Conservation (phyloP, 2,888 invertebrate species). For the Phalera bucephala region DNA sequence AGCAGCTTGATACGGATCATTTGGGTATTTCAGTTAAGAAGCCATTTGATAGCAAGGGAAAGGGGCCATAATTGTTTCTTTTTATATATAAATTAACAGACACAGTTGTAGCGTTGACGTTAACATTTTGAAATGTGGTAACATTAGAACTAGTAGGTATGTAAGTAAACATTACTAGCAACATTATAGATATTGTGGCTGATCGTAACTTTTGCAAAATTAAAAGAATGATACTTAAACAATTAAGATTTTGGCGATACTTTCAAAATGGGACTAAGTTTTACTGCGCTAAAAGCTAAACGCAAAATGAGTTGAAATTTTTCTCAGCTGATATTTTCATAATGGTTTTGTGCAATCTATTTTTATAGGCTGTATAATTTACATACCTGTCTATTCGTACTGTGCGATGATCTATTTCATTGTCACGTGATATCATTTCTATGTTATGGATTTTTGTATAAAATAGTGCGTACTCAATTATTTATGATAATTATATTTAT, state of each 20-base stretch:
- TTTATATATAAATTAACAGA: constrained; percentile 32
- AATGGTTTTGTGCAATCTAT: constrained; percentile 76
- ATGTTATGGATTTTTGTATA: constrained; percentile 73
- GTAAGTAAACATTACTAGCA: constrained; percentile 25
- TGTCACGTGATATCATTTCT: constrained; percentile 66
- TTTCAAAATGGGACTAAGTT: constrained; percentile 22
- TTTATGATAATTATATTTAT: constrained; percentile 67
- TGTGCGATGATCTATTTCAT: constrained; percentile 43
- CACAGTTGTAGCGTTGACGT: constrained; percentile 29
- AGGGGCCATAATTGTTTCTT: constrained; percentile 54
- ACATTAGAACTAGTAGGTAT: constrained; percentile 21
- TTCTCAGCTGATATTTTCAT: constrained; percentile 66
- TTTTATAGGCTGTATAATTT: constrained; percentile 72
- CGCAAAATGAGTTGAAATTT: constrained; percentile 35
- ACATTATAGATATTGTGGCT: constrained; percentile 30
- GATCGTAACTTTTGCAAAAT: constrained; percentile 23
- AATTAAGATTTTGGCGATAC: constrained; percentile 16
- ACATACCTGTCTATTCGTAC: constrained; percentile 45
- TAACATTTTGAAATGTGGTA: constrained; percentile 29
- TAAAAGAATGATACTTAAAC: constrained; percentile 3
- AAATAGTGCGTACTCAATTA: constrained; percentile 73
- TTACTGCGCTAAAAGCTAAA: constrained; percentile 14
- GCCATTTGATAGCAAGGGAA: constrained; percentile 52
- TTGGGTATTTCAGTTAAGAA: constrained; percentile 49
- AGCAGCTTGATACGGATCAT: constrained; percentile 51